Evolutionary conservation across 2,797 vertebrate genomes (phyloP), one percentile per base, ranked within the genome.

Genomic region (Hoplostethus mediterraneus): DNA sequence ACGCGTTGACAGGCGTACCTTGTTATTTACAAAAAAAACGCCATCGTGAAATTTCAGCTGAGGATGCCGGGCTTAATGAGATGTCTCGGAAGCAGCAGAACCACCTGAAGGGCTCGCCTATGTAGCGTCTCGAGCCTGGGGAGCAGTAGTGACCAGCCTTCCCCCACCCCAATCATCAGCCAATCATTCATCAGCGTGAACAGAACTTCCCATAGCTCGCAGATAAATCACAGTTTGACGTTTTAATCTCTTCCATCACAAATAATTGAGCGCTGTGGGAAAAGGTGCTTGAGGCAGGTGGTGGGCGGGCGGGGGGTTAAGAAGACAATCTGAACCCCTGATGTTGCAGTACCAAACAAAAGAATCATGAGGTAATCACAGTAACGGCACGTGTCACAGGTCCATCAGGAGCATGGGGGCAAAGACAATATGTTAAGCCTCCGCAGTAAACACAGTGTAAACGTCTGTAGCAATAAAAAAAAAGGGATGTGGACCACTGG

Each of bases 331-430:
- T 48, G 30, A 12, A 14, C 25, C 4, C 47, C 6, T 61, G 44
- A 28, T 30, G 12, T 16, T 14, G 42, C 11, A 30, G 54, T 47
- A 54, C 45, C 49, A 28, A 28, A 28, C 30, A 63, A 51, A 61
- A 54, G 67, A 82, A 55, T 67, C 42, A 36, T 16, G 55, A 30
- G 8, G 71, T 82, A 72, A 59, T 71, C 74, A 81, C 2, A 49
- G 78, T 69, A 78, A 81, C 75, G n/a, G 13, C 21, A 21, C 21
- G 21, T 21, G 21, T 21, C 21, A 21, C 21, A 21, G 21, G 21
- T 21, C 21, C 1, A n/a, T 21, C 47, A 21, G 16, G 4, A 40
- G 33, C 36, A 51, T 40, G 7, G 1, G 14, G 47, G 45, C 44
- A 36, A 49, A 36, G 28, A 61, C 45, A 63, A 61, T 31, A 45